Evolutionary conservation across 2,797 vertebrate genomes (phyloP).

Genomic region (Anabas testudineus): DNA sequence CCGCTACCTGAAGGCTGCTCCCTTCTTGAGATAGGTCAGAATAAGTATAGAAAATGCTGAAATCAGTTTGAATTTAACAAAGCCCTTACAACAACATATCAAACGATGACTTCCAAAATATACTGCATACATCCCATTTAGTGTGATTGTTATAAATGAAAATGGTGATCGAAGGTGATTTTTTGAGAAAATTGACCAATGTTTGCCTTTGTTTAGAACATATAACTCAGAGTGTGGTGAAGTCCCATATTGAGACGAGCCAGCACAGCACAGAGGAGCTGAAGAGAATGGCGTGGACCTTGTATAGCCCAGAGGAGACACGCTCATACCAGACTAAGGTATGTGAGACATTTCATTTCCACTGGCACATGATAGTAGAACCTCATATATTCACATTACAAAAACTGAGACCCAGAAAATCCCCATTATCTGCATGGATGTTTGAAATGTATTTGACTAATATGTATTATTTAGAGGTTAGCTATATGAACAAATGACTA

Average conservation of each 20-base stretch:
- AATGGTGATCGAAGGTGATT: neutral
- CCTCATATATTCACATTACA: neutral
- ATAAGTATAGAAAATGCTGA: neutral
- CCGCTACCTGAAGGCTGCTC: slow-evolving; percentile 83
- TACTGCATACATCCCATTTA: too few relatives aligned
- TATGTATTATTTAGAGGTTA: neutral
- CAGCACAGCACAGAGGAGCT: slow-evolving; percentile 92
- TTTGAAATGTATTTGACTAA: neutral
- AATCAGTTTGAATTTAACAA: neutral
- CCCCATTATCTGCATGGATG: neutral
- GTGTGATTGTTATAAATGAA: neutral
- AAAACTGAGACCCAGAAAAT: neutral
- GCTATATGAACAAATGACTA: neutral
- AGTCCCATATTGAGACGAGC: slow-evolving; percentile 92
- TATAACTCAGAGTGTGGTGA: slow-evolving; percentile 90
- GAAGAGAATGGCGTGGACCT: slow-evolving; percentile 88
- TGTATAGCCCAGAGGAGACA: slow-evolving; percentile 89
- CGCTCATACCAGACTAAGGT: slow-evolving; percentile 90
- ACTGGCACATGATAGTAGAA: neutral
- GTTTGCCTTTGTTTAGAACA: slow-evolving; percentile 79
- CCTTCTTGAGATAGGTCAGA: slow-evolving; percentile 88
- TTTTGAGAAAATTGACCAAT: neutral
- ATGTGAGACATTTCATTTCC: slow-evolving; percentile 13
- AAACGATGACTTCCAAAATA: neutral
- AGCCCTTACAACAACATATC: neutral